Evolutionary conservation across 1,140 invertebrate species (phyloP), one percentile per base, ranked within the genome.

Genomic region (Drosophila sproati): DNA sequence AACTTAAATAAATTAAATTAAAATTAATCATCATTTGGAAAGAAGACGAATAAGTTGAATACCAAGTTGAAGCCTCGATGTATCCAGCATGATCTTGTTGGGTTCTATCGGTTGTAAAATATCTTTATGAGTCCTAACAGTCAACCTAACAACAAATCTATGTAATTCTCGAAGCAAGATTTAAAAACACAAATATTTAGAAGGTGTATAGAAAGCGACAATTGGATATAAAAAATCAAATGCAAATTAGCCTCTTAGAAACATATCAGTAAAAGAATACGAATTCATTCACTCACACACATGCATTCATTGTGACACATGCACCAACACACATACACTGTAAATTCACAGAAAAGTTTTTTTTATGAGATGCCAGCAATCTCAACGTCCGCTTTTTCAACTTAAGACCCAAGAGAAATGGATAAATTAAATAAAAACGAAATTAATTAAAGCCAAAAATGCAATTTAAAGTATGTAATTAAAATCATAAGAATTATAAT

Each of bases 181-280:
- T 43, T n/a, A 4, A 43, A 43, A 60, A 51, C 56, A 62, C 61
- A 64, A 77, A 67, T 77, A 62, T 47, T 43, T 5, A 35, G 63
- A 52, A 32, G 8, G 7, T 52, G 39, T 39, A 39, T 59, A 72
- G 55, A 67, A 43, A 59, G 63, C 67, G 50, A 66, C 47, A 45
- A 74, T 78, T 75, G 63, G 45, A 67, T 45, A 66, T 47, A 41
- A 55, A 77, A 77, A 82, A 73, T 82, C 81, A 73, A 82, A 90
- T 81, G 86, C 86, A 73, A 90, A 77, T 85, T 86, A 89, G 85
- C 85, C 85, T 89, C 85, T 90, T 89, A 89, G 85, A 89, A 86
- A 89, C 85, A 89, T 89, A 89, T 89, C 85, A 89, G 75, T 70
- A 76, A 85, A 74, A 62, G 68, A 89, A 78, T 80, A 83, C 70